phyloP scores from a whole-genome alignment of 2,888 invertebrate genomes.

The Amblyteles armatorius region DNA sequence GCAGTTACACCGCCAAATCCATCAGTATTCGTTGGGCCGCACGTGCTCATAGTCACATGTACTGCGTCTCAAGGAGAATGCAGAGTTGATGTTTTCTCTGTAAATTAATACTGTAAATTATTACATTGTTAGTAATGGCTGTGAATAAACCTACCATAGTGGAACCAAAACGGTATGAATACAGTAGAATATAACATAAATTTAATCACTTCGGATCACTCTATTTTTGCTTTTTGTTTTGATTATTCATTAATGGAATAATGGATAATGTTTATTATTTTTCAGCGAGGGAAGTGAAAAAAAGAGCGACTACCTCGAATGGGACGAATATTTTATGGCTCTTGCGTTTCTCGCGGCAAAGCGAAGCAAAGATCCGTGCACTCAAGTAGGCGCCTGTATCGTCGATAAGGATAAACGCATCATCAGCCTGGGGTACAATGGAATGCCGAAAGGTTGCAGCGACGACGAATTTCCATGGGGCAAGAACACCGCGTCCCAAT shows the following conservation, averaged over 20 bases:
- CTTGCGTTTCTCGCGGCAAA: constrained; percentile 95
- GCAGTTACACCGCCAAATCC: not conserved
- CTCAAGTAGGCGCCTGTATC: constrained; percentile 98
- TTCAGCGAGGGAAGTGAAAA: constrained; percentile 83
- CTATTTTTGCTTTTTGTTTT: not conserved
- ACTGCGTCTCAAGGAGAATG: not conserved
- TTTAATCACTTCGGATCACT: not conserved
- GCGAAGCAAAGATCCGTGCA: constrained; percentile 97
- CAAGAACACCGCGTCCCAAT: constrained; percentile 87
- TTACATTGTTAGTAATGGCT: constrained; percentile 16
- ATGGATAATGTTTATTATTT: not conserved
- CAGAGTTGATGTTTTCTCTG: constrained; percentile 4
- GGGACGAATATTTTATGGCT: constrained; percentile 99
- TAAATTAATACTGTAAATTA: not conserved
- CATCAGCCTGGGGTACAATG: constrained; percentile 98
- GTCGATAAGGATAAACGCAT: constrained; percentile 94
- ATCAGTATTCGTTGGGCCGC: not conserved
- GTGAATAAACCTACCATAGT: constrained; percentile 1
- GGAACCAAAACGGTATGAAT: constrained; percentile 23
- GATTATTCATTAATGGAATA: constrained; percentile 5
- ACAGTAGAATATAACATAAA: not conserved
- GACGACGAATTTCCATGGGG: constrained; percentile 97
- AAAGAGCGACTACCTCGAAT: constrained; percentile 90
- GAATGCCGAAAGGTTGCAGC: constrained; percentile 95
- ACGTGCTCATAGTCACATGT: not conserved